A percentile compares a stretch with the other conserved stretches of the same genome.
Evolutionary conservation across 2,113 vertebrate species (phyloP).

Genomic region (Labrus mixtus): DNA sequence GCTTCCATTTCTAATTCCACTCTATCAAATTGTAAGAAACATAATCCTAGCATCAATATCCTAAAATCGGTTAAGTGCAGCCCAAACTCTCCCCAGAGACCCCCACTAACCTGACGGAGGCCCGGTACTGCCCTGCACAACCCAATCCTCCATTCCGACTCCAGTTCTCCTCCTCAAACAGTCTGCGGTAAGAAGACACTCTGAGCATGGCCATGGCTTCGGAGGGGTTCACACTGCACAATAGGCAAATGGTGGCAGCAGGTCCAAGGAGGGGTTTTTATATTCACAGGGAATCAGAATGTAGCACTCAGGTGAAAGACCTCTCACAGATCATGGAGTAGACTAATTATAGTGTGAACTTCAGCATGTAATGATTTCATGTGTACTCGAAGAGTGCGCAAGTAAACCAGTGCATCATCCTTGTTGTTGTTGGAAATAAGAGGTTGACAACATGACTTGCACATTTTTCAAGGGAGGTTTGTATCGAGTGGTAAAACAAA

Average conservation of each 20-base stretch:
- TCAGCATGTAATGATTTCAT: conserved; percentile 77
- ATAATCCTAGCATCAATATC: background rate
- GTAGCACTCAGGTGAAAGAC: conserved; percentile 69
- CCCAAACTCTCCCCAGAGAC: background rate
- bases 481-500: background rate
- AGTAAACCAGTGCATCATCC: background rate
- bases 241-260: conserved; percentile 35
- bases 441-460: background rate
- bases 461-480: background rate
- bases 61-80: background rate
- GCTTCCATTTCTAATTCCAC: background rate
- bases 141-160: conserved; percentile 41
- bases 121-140: conserved; percentile 64
- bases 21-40: no score
- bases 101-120: conserved; percentile 74
- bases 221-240: conserved; percentile 7
- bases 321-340: conserved; percentile 47
- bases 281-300: conserved; percentile 68
- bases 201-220: conserved; percentile 77
- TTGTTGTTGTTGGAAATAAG: background rate
- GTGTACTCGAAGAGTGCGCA: conserved; percentile 40
- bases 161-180: conserved; percentile 78
- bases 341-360: conserved; percentile 67
- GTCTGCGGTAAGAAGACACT: conserved; percentile 83
- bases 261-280: conserved; percentile 59